A percentile compares a stretch with the other conserved stretches of the same genome.
phyloP scores from a whole-genome alignment of 2,888 invertebrate genomes.

The Drosophila diplacantha region DNA sequence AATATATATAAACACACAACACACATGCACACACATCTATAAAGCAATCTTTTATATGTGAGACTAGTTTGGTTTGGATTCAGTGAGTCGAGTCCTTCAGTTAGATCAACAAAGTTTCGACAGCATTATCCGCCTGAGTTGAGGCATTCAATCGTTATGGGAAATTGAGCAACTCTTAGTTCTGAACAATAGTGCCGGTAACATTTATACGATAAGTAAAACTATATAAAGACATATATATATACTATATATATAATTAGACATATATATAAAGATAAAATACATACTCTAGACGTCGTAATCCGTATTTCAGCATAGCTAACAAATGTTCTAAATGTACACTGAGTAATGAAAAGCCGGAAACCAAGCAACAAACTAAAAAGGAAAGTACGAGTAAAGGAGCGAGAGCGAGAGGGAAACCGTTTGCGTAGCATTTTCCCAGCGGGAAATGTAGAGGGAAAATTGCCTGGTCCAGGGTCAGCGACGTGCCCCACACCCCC shows the following conservation, averaged over 20 bases:
- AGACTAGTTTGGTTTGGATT: constrained; percentile 20
- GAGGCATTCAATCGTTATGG: constrained; percentile 29
- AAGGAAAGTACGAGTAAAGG: constrained; percentile 16
- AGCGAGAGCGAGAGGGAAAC: constrained; percentile 19
- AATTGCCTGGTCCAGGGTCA: constrained; percentile 19
- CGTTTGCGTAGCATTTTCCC: constrained; percentile 32
- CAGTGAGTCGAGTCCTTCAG: constrained; percentile 30
- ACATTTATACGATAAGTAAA: constrained; percentile 71
- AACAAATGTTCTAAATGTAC: constrained; percentile 65
- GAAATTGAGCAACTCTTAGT: constrained; percentile 60
- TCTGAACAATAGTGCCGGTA: constrained; percentile 78
- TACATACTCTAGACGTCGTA: constrained; percentile 57
- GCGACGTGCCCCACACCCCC: neutral
- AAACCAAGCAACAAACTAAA: constrained; percentile 36
- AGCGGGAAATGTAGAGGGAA: constrained; percentile 17
- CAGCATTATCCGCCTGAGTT: constrained; percentile 36
- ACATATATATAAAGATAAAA: constrained; percentile 45
- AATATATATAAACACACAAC: constrained; percentile 12
- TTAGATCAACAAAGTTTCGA: constrained; percentile 44
- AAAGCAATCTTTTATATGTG: constrained; percentile 19
- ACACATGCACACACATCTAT: constrained; percentile 18
- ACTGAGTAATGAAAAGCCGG: constrained; percentile 46
- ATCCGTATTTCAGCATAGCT: constrained; percentile 63
- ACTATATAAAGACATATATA: constrained; percentile 48
- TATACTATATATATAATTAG: constrained; percentile 33